Evolutionary conservation across 1,140 invertebrate species (phyloP), one percentile per base, ranked within the genome.

Genomic region (Formica exsecta): DNA sequence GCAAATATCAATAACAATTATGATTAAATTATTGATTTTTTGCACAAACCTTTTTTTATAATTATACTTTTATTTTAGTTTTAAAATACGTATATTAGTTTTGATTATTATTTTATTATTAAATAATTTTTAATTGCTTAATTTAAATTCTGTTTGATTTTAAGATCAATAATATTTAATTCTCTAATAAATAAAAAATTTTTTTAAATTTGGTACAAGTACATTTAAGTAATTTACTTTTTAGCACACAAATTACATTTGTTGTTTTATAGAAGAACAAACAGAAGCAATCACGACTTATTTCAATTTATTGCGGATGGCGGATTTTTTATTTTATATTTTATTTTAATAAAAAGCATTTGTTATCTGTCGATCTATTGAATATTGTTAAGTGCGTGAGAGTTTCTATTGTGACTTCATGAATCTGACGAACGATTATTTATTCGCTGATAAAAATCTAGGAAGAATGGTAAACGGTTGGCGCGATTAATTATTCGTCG

Each of bases 401-500:
- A 64, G 5, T 16, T 6, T 44, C 7, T 62, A 38, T 41, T 22
- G 22, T 36, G 22, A 61, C 25, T 9, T 16, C 2, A 11, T 22
- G 59, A 62, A 64, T 76, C 41, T 76, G 22, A 44, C 11, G 4
- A 44, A 74, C n/a, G 71, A 74, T 19, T 16, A 41, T 62, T 76
- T 62, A 76, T 62, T n/a, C 22, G 8, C 1, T 25, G 38, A 61
- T 76, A 75, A 75, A 32, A 41, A 61, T 62, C 65, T 44, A 48
- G 38, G n/a, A 44, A 44, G 36, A 51, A 2, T 25, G 22, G n/a
- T 59, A 59, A 77, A 64, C 32, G 25, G 1, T 36, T 16, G 13
- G 38, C 29, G n/a, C n/a, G n/a, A 66, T 79, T 79, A 79, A 79
- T 79, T 79, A 64, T 79, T 36, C n/a, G 48, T 8, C 9, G 13